Evolutionary conservation across 2,888 invertebrate genomes (phyloP).

Genomic region (Pocota personata): DNA sequence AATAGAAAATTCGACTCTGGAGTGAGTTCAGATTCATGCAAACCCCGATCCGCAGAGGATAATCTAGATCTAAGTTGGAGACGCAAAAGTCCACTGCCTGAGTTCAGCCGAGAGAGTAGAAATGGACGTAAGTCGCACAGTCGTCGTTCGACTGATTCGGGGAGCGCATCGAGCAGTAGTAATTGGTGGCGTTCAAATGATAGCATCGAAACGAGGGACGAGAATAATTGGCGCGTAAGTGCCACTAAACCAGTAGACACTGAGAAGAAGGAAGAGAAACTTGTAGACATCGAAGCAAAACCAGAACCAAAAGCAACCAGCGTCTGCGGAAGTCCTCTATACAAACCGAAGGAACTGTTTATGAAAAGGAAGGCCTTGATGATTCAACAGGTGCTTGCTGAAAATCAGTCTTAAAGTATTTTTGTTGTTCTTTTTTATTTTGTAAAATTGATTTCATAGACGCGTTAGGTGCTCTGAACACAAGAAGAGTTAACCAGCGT

Average conservation of each 20-base stretch:
- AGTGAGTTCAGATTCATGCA: neutral
- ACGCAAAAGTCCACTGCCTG: neutral
- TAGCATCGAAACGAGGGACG: neutral
- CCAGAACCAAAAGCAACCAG: neutral
- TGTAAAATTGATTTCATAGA: neutral
- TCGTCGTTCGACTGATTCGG: neutral
- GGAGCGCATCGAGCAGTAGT: neutral
- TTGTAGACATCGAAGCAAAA: neutral
- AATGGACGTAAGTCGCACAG: neutral
- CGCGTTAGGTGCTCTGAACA: neutral
- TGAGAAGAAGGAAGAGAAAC: neutral
- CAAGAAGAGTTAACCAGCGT: neutral
- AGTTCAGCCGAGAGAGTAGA: neutral
- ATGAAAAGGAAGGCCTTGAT: conserved; percentile 42
- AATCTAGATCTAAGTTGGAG: neutral
- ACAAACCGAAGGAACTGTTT: conserved; percentile 56
- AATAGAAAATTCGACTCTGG: neutral
- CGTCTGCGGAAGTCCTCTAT: conserved; percentile 21
- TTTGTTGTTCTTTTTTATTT: neutral
- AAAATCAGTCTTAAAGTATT: conserved; percentile 32
- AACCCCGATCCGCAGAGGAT: neutral
- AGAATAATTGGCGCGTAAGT: conserved; percentile 34
- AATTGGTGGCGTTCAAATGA: conserved; percentile 12
- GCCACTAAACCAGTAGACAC: neutral
- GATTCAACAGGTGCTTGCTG: conserved; percentile 56